Evolutionary conservation across 2,113 vertebrate species (phyloP).

Genomic region (Phylloscopus trochilus): DNA sequence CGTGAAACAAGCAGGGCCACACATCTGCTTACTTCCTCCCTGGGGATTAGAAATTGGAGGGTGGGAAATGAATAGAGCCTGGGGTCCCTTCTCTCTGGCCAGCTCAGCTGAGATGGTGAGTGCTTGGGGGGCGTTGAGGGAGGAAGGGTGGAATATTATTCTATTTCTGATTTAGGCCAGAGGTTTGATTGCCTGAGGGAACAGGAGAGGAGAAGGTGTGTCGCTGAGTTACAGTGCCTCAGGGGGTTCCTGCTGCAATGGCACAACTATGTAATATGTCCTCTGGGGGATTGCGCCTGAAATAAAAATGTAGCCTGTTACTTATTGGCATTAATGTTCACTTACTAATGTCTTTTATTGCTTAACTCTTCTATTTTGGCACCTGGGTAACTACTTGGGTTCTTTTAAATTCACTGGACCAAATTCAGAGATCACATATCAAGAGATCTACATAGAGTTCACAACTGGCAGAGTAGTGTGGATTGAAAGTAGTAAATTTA

Average conservation of each 20-base stretch:
- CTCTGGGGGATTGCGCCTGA: neutral
- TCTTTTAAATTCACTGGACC: conserved; percentile 26
- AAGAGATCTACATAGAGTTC: neutral
- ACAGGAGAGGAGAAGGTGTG: conserved; percentile 19
- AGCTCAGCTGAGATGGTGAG: conserved; percentile 12
- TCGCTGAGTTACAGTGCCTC: conserved; percentile 11
- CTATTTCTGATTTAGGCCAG: conserved; percentile 28
- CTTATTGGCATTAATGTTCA: conserved; percentile 45
- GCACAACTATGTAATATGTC: neutral
- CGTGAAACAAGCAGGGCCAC: conserved; percentile 34
- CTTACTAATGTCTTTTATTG: conserved; percentile 31
- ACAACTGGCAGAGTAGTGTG: neutral
- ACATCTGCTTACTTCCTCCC: conserved; percentile 47
- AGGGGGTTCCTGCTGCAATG: neutral
- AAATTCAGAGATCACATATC: conserved; percentile 21
- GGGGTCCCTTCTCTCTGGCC: neutral
- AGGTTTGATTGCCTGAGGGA: neutral
- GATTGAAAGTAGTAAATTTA: neutral
- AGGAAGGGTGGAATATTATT: conserved; percentile 28
- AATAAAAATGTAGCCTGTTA: conserved; percentile 31
- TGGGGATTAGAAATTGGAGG: conserved; percentile 21
- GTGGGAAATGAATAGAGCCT: conserved; percentile 35
- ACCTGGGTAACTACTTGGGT: neutral
- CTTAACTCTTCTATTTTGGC: conserved; percentile 33
- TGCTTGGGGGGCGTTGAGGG: neutral